These are phyloP conservation scores for Tachysurus fulvidraco DNA, from an alignment of 2,113 vertebrate genomes.

Conservation along the genomic window DNA sequence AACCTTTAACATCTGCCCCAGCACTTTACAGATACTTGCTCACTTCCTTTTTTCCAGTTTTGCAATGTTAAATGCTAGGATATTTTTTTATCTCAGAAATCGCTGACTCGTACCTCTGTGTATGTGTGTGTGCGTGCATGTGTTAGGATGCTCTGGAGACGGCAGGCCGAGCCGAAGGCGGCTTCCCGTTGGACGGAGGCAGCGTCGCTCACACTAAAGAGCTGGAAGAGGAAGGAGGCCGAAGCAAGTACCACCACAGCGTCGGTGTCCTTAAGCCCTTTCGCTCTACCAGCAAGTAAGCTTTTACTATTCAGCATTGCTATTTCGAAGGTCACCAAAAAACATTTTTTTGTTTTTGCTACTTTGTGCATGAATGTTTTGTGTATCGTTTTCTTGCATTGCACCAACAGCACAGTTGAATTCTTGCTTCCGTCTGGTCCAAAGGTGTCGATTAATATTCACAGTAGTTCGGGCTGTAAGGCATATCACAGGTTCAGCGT, in stretches of 20 bases:
- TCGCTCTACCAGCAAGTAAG: constrained; percentile 84
- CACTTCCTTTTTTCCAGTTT: constrained; percentile 31
- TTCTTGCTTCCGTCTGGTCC: not conserved
- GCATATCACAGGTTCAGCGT: not conserved
- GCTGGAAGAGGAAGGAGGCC: constrained; percentile 75
- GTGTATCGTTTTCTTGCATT: not conserved
- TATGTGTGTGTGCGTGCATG: constrained; percentile 68
- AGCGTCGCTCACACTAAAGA: constrained; percentile 75
- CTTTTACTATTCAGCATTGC: too few species aligned
- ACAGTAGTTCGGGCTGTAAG: not conserved
- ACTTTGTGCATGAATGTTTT: not conserved
- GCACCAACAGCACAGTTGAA: not conserved
- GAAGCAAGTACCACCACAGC: constrained; percentile 83
- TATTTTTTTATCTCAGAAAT: not conserved
- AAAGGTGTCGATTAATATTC: not conserved
- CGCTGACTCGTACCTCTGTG: constrained; percentile 15
- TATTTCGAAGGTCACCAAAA: not conserved
- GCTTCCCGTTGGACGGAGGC: constrained; percentile 78
- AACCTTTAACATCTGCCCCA: not conserved
- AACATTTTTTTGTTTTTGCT: not conserved
- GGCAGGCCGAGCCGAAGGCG: constrained; percentile 83
- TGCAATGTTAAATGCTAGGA: not conserved
- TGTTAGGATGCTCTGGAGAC: constrained; percentile 83
- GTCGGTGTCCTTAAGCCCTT: constrained; percentile 79
- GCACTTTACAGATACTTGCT: constrained; percentile 2